Conservation (phyloP, 2,888 invertebrate genomes). For the Agrochola litura region DNA sequence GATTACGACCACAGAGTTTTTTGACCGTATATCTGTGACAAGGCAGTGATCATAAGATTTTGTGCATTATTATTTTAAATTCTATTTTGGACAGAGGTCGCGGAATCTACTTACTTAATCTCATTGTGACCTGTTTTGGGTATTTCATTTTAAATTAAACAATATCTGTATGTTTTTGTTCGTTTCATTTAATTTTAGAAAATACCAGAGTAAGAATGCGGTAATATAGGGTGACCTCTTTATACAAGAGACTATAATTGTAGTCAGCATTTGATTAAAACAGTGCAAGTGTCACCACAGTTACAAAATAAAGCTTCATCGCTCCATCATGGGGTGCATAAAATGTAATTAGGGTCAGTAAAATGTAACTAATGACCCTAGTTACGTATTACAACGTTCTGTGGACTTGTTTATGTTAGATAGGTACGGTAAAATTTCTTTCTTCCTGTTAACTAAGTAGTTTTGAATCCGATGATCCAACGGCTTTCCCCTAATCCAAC, state of each 20-base stretch:
- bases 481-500: not conserved
- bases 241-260: not conserved
- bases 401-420: not conserved
- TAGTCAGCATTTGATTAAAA: not conserved
- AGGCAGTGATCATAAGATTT: conserved; percentile 54
- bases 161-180: conserved; percentile 20
- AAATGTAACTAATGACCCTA: not conserved
- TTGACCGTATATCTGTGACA: conserved; percentile 60
- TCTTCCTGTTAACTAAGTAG: not conserved
- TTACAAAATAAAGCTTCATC: conserved; percentile 2
- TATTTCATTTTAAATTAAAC: conserved; percentile 23
- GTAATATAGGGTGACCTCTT: not conserved
- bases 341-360: not conserved
- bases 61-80: conserved; percentile 53
- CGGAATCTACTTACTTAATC: conserved; percentile 35
- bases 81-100: conserved; percentile 23
- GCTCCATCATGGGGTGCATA: not conserved
- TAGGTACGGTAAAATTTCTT: not conserved
- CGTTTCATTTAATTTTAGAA: not conserved
- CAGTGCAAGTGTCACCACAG: not conserved
- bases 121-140: conserved; percentile 22
- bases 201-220: not conserved
- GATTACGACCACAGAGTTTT: conserved; percentile 78
- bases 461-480: not conserved
- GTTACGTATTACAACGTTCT: too few relatives aligned